phyloP scores from a whole-genome alignment of 2,113 vertebrate genomes.

The Conger conger region DNA sequence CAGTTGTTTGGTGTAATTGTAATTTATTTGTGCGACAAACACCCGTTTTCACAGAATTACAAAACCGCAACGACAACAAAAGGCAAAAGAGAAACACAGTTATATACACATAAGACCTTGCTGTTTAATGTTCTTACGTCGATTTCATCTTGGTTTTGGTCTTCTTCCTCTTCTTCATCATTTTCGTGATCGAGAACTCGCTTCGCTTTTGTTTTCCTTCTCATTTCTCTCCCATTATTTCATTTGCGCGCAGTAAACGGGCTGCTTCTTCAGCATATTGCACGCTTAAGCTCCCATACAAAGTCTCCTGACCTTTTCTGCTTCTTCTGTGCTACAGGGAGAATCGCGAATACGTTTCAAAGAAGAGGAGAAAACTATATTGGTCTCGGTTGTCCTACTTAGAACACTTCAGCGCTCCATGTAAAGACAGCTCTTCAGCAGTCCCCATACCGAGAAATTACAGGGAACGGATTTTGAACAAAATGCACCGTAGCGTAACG shows the following conservation, averaged over 20 bases:
- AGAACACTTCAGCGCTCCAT: slow-evolving; percentile 11
- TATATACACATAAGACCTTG: slow-evolving; percentile 44
- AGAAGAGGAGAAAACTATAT: slow-evolving; percentile 19
- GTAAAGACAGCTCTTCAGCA: slow-evolving; percentile 19
- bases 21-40: slow-evolving; percentile 36
- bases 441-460: slow-evolving; percentile 25
- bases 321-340: slow-evolving; percentile 16
- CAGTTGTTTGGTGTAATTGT: slow-evolving; percentile 43
- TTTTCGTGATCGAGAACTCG: slow-evolving; percentile 55
- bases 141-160: slow-evolving; percentile 40
- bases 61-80: neutral
- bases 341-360: slow-evolving; percentile 10
- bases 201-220: slow-evolving; percentile 60
- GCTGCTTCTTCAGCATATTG: slow-evolving; percentile 38
- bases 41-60: slow-evolving; percentile 26
- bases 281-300: slow-evolving; percentile 35
- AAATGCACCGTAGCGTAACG: slow-evolving; percentile 29
- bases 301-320: slow-evolving; percentile 32
- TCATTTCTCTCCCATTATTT: slow-evolving; percentile 47
- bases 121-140: slow-evolving; percentile 32
- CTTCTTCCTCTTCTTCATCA: slow-evolving; percentile 47
- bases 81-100: slow-evolving; percentile 23
- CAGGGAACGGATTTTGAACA: slow-evolving; percentile 20
- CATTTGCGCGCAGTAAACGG: slow-evolving; percentile 30
- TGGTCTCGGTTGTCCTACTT: slow-evolving; percentile 31